These are phyloP conservation scores for Perizoma flavofasciatum DNA, from an alignment of 2,888 invertebrate species.

Conservation along the genomic window DNA sequence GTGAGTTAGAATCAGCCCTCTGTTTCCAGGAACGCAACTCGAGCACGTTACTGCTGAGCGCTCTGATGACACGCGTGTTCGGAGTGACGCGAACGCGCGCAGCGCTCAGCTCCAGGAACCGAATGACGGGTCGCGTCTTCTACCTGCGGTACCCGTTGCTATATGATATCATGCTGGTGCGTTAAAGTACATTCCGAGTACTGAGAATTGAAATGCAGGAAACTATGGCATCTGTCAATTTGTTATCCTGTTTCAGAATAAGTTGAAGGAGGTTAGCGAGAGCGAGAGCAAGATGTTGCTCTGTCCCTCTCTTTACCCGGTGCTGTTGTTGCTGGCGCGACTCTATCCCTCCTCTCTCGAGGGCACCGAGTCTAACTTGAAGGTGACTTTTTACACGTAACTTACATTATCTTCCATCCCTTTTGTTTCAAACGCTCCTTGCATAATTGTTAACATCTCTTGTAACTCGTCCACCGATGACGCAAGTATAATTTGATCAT, in stretches of 20 bases:
- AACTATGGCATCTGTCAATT: no score
- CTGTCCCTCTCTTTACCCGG: conserved; percentile 89
- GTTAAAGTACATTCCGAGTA: conserved; percentile 7
- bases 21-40: conserved; percentile 90
- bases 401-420: no score
- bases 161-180: conserved; percentile 83
- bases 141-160: conserved; percentile 86
- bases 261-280: conserved; percentile 55
- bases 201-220: no score
- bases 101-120: conserved; percentile 85
- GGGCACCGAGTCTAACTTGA: conserved; percentile 86
- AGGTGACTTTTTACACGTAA: conserved; percentile 67
- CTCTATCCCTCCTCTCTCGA: conserved; percentile 90
- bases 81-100: conserved; percentile 89
- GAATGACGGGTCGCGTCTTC: conserved; percentile 91
- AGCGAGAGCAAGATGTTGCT: conserved; percentile 46
- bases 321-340: conserved; percentile 89
- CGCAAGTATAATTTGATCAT: no score
- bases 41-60: conserved; percentile 92
- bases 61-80: conserved; percentile 93
- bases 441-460: no score
- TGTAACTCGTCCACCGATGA: no score
- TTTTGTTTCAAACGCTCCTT: no score
- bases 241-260: conserved; percentile 50
- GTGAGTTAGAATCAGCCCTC: neutral